Percentiles rank a stretch among this genome's conserved stretches.
These are phyloP conservation scores for Plecotus auritus DNA, from an alignment of 2,113 vertebrate genomes.

Conservation along the genomic window DNA sequence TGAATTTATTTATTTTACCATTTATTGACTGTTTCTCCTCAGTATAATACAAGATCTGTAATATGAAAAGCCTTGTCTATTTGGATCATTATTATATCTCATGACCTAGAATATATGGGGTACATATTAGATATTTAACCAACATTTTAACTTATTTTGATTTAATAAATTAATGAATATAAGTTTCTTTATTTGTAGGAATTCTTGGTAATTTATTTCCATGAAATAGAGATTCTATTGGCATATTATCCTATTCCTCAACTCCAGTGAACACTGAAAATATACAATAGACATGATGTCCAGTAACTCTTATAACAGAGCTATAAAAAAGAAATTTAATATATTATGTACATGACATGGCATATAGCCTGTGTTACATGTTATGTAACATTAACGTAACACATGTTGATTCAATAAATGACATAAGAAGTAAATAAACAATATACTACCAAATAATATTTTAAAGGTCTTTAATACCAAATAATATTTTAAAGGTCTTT, in stretches of 20 bases:
- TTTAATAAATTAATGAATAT: background rate
- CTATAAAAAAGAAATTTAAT: background rate
- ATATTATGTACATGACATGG: background rate
- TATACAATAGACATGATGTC: background rate
- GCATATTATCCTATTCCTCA: background rate
- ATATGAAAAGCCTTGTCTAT: background rate
- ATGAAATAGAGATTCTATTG: background rate
- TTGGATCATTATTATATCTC: background rate
- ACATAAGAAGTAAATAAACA: background rate
- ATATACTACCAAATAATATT: background rate
- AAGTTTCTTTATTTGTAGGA: background rate
- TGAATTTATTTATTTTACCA: background rate
- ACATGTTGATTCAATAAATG: background rate
- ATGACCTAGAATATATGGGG: background rate
- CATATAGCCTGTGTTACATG: background rate
- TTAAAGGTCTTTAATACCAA: background rate
- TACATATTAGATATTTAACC: background rate
- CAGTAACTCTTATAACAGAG: background rate
- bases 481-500: background rate
- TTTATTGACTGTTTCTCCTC: background rate
- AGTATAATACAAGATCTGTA: background rate
- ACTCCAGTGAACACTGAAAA: background rate
- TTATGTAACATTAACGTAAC: background rate
- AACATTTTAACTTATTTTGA: background rate
- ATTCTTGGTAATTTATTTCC: background rate